Evolutionary conservation across 2,888 invertebrate species (phyloP), one percentile per base, ranked within the genome.

Genomic region (Lepetodrilus schrolli): DNA sequence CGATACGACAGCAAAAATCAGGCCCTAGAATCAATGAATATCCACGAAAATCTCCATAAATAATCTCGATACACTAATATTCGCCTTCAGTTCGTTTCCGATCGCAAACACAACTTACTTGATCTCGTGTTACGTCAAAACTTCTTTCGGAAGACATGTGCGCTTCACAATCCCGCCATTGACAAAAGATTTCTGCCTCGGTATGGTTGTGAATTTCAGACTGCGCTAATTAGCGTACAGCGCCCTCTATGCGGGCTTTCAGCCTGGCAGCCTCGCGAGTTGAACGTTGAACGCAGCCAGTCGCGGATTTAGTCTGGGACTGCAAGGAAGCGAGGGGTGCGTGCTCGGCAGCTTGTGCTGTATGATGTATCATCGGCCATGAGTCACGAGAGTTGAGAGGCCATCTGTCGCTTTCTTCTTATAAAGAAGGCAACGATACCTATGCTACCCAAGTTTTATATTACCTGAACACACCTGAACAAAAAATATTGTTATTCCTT

Each of bases 151-250:
- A 81, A 84, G 83, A 84, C 86, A 86, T 86, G 86, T 86, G 86
- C 83, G 78, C 78, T 78, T 79, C 82, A 79, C 80, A 74, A 82
- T 82, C 84, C 84, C 86, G 84, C 86, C 86, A 86, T n/a, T 84
- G 84, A 83, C 82, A 84, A 82, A 83, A 83, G 82, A 81, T 80
- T 80, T 75, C 75, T 77, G 84, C 85, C 84, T 85, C 85, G 84
- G 79, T 84, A 74, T 84, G 82, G 79, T 74, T 75, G 80, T 83
- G 84, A 81, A 84, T 84, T 83, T 81, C 79, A 80, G 82, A 82
- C 79, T 79, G 81, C 79, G 83, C 81, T 85, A 85, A 85, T 85
- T 83, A 85, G 82, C 74, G 77, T 10, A 69, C 69, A 81, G 82
- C 85, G 85, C 84, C 85, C 75, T 74, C 85, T 85, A 80, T 66